Evolutionary conservation across 2,113 vertebrate genomes (phyloP).

Genomic region (Eulemur rufifrons): DNA sequence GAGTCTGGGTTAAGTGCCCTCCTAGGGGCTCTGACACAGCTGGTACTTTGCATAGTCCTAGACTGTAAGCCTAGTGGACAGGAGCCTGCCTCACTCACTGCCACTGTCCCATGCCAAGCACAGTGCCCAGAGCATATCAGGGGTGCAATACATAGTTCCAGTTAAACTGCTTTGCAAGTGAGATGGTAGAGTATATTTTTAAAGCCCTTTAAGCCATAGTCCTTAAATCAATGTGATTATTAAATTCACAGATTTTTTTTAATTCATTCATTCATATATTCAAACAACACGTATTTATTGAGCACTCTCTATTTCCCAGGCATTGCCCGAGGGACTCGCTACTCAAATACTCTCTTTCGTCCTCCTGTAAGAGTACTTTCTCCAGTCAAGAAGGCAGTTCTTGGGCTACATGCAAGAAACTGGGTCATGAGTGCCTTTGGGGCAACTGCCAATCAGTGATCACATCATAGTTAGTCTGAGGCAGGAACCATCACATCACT

Average conservation of each 20-base stretch:
- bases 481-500: not conserved
- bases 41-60: not conserved
- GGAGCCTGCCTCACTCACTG: not conserved
- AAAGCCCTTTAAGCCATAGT: not conserved
- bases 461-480: not conserved
- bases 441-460: not conserved
- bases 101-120: not conserved
- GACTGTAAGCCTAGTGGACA: not conserved
- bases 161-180: not conserved
- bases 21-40: not conserved
- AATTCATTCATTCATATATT: not conserved
- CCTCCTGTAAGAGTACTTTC: not conserved
- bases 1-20: not conserved
- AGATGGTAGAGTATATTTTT: not conserved
- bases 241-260: slow-evolving; percentile 8
- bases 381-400: not conserved
- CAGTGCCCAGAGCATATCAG: not conserved
- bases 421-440: not conserved
- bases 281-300: not conserved
- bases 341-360: not conserved
- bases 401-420: not conserved
- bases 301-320: not conserved
- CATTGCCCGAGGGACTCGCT: not conserved
- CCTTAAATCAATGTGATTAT: not conserved
- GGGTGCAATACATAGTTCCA: not conserved